These are phyloP conservation scores for Eristalis tenax DNA, from an alignment of 2,888 invertebrate genomes.

Conservation along the genomic window DNA sequence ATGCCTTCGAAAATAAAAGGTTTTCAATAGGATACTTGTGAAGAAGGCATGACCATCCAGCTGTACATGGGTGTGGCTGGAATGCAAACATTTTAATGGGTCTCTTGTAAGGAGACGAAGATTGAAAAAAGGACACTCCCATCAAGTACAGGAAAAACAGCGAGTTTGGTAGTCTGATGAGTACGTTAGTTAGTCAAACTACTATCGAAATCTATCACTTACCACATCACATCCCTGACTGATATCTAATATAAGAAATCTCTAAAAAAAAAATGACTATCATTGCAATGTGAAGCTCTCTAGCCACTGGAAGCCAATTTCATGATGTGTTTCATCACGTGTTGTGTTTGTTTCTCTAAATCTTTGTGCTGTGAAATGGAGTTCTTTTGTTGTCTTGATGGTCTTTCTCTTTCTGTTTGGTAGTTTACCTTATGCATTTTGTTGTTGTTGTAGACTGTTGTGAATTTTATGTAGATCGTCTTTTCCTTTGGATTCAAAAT, in stretches of 20 bases:
- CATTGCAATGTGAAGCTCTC: not conserved
- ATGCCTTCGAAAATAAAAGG: too few species aligned
- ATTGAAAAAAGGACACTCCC: too few species aligned
- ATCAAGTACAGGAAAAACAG: too few species aligned
- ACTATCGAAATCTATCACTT: too few species aligned
- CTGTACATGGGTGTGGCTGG: too few species aligned
- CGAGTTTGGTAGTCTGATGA: too few species aligned
- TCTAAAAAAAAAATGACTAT: not conserved
- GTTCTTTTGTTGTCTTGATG: not conserved
- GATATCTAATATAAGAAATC: not conserved
- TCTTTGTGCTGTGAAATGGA: not conserved
- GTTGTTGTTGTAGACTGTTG: conserved; percentile 33
- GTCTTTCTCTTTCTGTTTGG: conserved; percentile 17
- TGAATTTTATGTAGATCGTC: conserved; percentile 48
- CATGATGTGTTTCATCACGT: not conserved
- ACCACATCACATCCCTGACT: too few species aligned
- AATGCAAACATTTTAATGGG: too few species aligned
- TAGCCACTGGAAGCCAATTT: not conserved
- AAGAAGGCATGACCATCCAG: too few species aligned
- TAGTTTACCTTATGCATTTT: conserved; percentile 46
- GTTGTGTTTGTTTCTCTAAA: not conserved
- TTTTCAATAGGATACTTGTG: too few species aligned
- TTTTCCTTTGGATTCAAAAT: conserved; percentile 56
- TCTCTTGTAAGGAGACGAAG: too few species aligned
- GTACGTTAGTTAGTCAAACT: too few species aligned